These are phyloP conservation scores for Lysandra coridon DNA, from an alignment of 2,888 invertebrate species.

Conservation along the genomic window DNA sequence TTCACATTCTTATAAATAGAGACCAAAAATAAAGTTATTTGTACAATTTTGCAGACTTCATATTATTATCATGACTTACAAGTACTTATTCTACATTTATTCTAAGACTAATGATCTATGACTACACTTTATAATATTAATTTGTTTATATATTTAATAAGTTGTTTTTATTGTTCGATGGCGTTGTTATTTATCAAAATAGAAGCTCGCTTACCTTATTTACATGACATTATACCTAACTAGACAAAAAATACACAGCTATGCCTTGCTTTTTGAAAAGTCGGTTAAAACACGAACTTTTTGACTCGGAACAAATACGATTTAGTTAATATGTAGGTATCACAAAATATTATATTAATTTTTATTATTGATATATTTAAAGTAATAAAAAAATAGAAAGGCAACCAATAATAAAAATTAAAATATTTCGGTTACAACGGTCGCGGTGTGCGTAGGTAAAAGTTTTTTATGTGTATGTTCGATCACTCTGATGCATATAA, in stretches of 20 bases:
- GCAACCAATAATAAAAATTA: neutral
- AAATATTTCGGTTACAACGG: neutral
- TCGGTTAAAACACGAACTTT: neutral
- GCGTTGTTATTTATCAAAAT: slow-evolving; percentile 12
- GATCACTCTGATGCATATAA: neutral
- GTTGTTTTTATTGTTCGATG: slow-evolving; percentile 17
- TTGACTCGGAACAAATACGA: neutral
- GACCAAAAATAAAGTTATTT: neutral
- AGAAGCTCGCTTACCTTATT: neutral
- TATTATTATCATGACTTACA: neutral
- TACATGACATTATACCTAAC: neutral
- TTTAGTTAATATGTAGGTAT: neutral
- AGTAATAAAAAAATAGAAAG: neutral
- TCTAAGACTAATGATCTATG: neutral
- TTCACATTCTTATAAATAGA: neutral
- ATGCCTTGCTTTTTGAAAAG: neutral
- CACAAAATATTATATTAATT: neutral
- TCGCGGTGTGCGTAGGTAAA: neutral
- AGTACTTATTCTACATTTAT: neutral
- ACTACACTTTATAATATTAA: neutral
- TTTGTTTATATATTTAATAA: neutral
- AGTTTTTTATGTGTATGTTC: neutral
- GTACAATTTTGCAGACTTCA: slow-evolving; percentile 16
- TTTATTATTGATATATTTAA: neutral
- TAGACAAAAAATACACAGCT: neutral